A percentile compares a stretch with the other conserved stretches of the same genome.
Conservation (phyloP, 23 tunicate species). For the Ascidia mentula region DNA sequence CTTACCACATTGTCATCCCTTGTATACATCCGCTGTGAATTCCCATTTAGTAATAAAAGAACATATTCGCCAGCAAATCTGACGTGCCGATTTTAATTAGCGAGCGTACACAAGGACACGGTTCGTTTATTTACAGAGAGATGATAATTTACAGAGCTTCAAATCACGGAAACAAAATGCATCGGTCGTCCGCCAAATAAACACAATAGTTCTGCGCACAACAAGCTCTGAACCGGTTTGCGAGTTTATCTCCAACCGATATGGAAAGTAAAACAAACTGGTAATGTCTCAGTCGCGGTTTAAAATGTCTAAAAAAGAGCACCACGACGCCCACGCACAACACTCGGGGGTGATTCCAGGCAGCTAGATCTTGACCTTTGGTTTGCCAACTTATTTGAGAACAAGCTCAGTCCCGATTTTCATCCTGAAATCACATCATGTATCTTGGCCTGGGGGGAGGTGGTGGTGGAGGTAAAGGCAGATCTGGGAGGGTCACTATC, state of each 20-base stretch:
- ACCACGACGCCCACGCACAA: not conserved
- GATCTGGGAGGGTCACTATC: conserved; percentile 87
- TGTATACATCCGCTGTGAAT: not conserved
- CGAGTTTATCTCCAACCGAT: no score
- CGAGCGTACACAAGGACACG: not conserved
- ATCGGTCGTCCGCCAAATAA: not conserved
- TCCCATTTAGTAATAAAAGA: not conserved
- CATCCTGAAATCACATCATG: not conserved
- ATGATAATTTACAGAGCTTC: not conserved
- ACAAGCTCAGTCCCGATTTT: not conserved
- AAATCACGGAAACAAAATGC: not conserved
- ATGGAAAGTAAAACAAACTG: no score
- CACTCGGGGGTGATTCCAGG: not conserved
- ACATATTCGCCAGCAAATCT: not conserved
- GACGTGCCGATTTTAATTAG: not conserved
- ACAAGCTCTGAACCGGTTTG: no score
- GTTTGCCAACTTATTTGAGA: no score
- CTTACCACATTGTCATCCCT: not conserved
- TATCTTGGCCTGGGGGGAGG: conserved; percentile 88
- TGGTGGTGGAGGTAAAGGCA: conserved; percentile 91
- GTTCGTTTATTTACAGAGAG: not conserved
- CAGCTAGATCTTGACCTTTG: not conserved
- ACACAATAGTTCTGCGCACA: no score
- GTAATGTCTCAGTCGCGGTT: no score
- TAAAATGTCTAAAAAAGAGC: not conserved